Base-by-base conservation (phyloP, 1,140 invertebrate species). In the Aphidius gifuensis region DNA sequence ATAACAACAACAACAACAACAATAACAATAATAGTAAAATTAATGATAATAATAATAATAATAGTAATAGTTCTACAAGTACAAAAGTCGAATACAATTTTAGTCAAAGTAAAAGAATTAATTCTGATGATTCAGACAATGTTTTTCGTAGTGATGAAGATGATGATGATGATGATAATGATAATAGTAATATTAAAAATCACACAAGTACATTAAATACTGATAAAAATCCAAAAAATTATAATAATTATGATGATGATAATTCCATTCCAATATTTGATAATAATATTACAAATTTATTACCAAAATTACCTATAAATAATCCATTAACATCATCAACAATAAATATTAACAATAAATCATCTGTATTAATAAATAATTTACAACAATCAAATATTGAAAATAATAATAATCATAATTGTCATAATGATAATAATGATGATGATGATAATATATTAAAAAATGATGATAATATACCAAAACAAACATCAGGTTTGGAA, bases 401-500 rank as follows among this genome's bases (percentile, higher is more conserved):
- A 32, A 32, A 32, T 32, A 3, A 32, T 32, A 56, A 64, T n/a
- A 7, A 23, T 45, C 39, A 38, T 23, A 45, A 44, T 7, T 6
- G 5, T 51, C 43, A 56, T 6, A 38, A 21, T 16, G 16, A 16
- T 16, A 16, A 16, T 16, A 1, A 44, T 44, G 43, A 44, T 9
- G 9, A 7, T 44, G 9, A 44, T 44, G 43, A 44, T 8, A 44
- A 44, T 44, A 11, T 7, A 44, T 44, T 8, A 7, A 9, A 40
- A 9, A 53, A 21, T 56, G 32, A 62, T 46, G 4, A 50, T 44
- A 11, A 49, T 1, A 58, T 67, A 11, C 68, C 70, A 16, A 70
- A 62, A 38, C 71, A 67, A 7, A 67, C 66, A 5, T 71, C 72
- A 9, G 71, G 67, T 54, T 49, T 75, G 6, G 72, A 74, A 6